These are phyloP conservation scores for Gulo gulo DNA, from an alignment of 2,113 vertebrate species.

Conservation along the genomic window DNA sequence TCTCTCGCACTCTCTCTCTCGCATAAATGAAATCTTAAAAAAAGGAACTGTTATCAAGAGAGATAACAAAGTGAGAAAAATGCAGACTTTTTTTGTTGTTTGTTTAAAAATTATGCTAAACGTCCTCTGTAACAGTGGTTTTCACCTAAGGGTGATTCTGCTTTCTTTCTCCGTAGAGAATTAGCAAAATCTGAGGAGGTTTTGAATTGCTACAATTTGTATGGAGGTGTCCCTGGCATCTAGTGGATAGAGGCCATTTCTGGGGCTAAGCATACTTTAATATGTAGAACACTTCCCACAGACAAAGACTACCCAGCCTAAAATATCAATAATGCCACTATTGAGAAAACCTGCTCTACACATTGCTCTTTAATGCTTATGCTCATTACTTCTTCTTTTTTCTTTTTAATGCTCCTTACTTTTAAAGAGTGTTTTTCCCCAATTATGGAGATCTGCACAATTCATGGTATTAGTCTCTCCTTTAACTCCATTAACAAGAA, in stretches of 20 bases:
- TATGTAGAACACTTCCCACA: background rate
- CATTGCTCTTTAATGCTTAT: background rate
- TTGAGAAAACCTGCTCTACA: background rate
- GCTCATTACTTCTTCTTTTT: background rate
- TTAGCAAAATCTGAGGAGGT: background rate
- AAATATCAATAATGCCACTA: background rate
- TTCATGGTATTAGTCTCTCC: background rate
- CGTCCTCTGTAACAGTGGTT: background rate
- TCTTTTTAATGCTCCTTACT: background rate
- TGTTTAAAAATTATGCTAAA: background rate
- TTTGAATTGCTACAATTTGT: background rate
- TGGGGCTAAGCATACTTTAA: background rate
- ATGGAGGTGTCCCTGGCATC: background rate
- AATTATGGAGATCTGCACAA: background rate
- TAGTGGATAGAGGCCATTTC: background rate
- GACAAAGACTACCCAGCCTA: background rate
- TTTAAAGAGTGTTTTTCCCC: background rate
- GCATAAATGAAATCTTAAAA: too few species aligned
- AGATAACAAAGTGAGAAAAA: background rate
- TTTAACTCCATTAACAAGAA: background rate
- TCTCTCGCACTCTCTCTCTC: too few species aligned
- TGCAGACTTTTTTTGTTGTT: background rate
- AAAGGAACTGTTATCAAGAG: background rate
- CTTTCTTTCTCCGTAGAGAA: too few species aligned
- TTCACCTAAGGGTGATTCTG: background rate